Evolutionary conservation across 2,797 vertebrate genomes (phyloP).

Genomic region (Hippocampus kuda): DNA sequence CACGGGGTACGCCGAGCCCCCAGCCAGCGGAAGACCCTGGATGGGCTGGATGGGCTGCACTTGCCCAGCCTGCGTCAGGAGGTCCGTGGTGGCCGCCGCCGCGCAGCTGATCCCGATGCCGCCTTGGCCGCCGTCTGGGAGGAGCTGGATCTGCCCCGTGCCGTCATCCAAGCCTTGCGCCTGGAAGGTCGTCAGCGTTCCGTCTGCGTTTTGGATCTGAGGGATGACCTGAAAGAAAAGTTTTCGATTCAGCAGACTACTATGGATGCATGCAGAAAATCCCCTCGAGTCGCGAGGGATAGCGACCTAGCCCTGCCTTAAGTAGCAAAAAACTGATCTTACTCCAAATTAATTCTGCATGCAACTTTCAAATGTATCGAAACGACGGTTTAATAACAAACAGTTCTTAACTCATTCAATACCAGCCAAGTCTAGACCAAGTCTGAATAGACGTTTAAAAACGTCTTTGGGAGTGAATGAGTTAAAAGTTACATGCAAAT

Average conservation of each 20-base stretch:
- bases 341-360: too few relatives aligned
- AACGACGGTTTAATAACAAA: too few relatives aligned
- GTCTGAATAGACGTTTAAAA: too few relatives aligned
- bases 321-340: too few relatives aligned
- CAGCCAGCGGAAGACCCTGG: slow-evolving; percentile 78
- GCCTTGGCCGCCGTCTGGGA: slow-evolving; percentile 81
- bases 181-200: slow-evolving; percentile 76
- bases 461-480: too few relatives aligned
- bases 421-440: too few relatives aligned
- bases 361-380: too few relatives aligned
- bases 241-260: neutral
- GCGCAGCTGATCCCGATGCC: slow-evolving; percentile 62
- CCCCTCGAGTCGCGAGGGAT: neutral
- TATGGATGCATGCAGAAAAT: too few relatives aligned
- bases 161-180: slow-evolving; percentile 78
- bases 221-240: slow-evolving; percentile 81
- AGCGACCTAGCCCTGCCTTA: neutral
- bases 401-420: too few relatives aligned
- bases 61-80: slow-evolving; percentile 85
- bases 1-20: slow-evolving; percentile 79
- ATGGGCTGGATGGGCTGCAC: slow-evolving; percentile 87
- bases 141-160: slow-evolving; percentile 88
- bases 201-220: slow-evolving; percentile 91
- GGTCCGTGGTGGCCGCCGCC: slow-evolving; percentile 78
- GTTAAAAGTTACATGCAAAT: too few relatives aligned